Conservation (phyloP, 2,113 vertebrate genomes). For the Anser brachyrhynchus region DNA sequence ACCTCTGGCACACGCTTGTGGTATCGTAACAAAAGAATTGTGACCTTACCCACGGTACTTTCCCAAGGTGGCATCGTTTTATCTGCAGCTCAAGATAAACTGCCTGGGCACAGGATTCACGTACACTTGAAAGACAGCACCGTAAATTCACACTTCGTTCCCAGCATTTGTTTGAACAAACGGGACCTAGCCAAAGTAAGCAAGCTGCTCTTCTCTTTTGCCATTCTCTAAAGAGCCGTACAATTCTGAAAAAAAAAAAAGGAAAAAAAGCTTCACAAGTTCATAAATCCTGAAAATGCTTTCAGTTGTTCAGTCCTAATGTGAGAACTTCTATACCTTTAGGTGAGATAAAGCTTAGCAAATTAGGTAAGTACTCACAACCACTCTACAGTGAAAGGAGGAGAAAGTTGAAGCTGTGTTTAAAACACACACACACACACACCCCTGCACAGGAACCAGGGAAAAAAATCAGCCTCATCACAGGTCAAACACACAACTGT, state of each 20-base stretch:
- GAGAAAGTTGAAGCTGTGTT: background rate
- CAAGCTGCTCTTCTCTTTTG: background rate
- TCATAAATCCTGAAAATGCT: background rate
- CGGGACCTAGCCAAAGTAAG: background rate
- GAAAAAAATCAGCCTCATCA: background rate
- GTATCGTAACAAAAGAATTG: background rate
- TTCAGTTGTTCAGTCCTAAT: background rate
- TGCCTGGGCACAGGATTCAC: background rate
- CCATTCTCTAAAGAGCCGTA: background rate
- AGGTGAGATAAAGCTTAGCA: background rate
- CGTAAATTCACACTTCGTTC: background rate
- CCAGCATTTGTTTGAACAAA: background rate
- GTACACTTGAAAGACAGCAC: background rate
- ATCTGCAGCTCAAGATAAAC: background rate
- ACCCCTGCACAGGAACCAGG: background rate
- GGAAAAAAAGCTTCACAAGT: background rate
- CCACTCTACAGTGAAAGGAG: background rate
- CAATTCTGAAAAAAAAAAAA: background rate
- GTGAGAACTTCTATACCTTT: background rate
- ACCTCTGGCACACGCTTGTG: fast-evolving
- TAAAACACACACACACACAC: background rate
- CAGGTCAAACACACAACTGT: background rate
- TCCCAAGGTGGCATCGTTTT: background rate
- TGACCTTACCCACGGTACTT: background rate
- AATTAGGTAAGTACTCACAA: background rate